These are phyloP conservation scores for Rhaphigaster nebulosa DNA, from an alignment of 2,888 invertebrate species.

Conservation along the genomic window DNA sequence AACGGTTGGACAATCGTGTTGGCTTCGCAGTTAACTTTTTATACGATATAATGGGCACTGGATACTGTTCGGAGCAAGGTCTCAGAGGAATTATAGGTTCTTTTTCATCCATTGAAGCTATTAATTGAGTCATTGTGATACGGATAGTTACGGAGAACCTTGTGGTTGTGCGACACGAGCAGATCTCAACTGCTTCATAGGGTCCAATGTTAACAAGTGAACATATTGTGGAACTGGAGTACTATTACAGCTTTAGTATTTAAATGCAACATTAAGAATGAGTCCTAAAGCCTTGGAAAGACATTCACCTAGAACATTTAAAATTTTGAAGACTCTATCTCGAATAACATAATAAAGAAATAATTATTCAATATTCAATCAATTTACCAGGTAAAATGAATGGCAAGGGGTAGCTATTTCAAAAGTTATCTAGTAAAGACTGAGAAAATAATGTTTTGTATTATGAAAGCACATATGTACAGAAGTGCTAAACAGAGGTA, in stretches of 20 bases:
- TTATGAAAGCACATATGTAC: too few species aligned
- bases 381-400: too few species aligned
- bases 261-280: neutral
- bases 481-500: too few species aligned
- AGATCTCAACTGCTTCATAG: neutral
- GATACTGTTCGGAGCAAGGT: slow-evolving; percentile 30
- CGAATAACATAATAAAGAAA: too few species aligned
- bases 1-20: slow-evolving; percentile 34
- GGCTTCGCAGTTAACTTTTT: slow-evolving; percentile 42
- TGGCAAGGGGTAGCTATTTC: too few species aligned
- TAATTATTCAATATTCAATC: too few species aligned
- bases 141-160: neutral
- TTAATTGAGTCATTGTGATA: slow-evolving; percentile 29
- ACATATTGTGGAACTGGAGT: too few species aligned
- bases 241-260: neutral
- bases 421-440: too few species aligned
- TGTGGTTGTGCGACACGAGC: neutral
- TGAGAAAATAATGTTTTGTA: too few species aligned
- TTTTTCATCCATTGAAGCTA: slow-evolving; percentile 17
- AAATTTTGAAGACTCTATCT: too few species aligned
- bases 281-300: too few species aligned
- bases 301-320: too few species aligned
- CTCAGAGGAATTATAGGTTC: neutral
- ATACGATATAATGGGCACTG: slow-evolving; percentile 3
- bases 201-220: neutral